These are phyloP conservation scores for Adelosebastes latens DNA, from an alignment of 2,797 vertebrate genomes.

Conservation along the genomic window DNA sequence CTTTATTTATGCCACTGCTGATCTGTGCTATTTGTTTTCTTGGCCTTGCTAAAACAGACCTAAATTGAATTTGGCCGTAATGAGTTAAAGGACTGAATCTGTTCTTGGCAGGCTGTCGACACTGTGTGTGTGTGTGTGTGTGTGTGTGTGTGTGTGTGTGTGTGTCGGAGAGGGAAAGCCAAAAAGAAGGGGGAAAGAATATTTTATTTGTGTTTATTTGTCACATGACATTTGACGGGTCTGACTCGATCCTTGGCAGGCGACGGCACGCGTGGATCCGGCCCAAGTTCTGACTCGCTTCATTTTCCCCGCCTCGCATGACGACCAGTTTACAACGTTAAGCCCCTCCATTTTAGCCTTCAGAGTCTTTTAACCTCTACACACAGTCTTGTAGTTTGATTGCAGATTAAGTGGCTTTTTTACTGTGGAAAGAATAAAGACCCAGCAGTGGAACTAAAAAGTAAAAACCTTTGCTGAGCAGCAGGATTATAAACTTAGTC, in stretches of 20 bases:
- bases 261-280: not conserved
- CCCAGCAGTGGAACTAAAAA: not conserved
- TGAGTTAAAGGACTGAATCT: slow-evolving; percentile 24
- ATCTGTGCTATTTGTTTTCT: slow-evolving; percentile 38
- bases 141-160: not conserved
- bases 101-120: slow-evolving; percentile 30
- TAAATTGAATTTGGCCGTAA: slow-evolving; percentile 46
- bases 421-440: slow-evolving; percentile 36
- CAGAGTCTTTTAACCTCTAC: not conserved
- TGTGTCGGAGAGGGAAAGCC: not conserved
- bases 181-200: slow-evolving; percentile 27
- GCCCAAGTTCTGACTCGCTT: slow-evolving; percentile 32
- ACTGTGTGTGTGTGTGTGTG: not conserved
- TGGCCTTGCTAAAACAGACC: slow-evolving; percentile 15
- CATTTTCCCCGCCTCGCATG: slow-evolving; percentile 18
- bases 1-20: slow-evolving; percentile 26
- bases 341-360: slow-evolving; percentile 7
- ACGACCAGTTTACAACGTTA: slow-evolving; percentile 1
- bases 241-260: slow-evolving; percentile 39
- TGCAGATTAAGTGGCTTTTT: slow-evolving; percentile 22
- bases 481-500: not conserved
- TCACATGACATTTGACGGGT: slow-evolving; percentile 46
- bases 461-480: slow-evolving; percentile 18
- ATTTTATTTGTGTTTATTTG: slow-evolving; percentile 60
- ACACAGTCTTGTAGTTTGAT: not conserved